Percentiles rank a stretch among this genome's conserved stretches.
Evolutionary conservation across 2,888 invertebrate species (phyloP).

Genomic region (Oscheius sp.): DNA sequence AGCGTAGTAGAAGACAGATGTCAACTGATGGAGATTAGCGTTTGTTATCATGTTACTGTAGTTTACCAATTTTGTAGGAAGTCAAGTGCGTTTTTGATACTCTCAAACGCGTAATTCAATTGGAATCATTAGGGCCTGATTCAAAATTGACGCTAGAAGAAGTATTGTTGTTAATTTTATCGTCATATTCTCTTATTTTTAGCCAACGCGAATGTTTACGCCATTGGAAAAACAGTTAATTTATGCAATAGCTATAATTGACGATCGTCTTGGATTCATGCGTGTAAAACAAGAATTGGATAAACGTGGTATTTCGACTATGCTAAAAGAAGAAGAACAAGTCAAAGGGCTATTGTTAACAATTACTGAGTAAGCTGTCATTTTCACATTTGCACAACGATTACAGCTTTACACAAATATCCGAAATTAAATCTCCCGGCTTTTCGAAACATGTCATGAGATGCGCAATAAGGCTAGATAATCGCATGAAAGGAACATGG

Average conservation of each 20-base stretch:
- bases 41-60: background rate
- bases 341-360: conserved; percentile 64
- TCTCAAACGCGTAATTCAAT: conserved; percentile 15
- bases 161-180: background rate
- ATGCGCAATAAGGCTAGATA: conserved; percentile 57
- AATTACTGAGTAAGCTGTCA: conserved; percentile 49
- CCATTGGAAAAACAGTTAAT: conserved; percentile 42
- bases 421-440: conserved; percentile 21
- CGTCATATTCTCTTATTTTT: background rate
- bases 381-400: too few relatives aligned
- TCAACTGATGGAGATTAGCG: conserved; percentile 41
- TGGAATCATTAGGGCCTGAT: background rate
- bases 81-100: conserved; percentile 14
- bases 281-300: conserved; percentile 57
- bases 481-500: conserved; percentile 47
- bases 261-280: conserved; percentile 65
- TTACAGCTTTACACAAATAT: conserved; percentile 3
- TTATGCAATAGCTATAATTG: conserved; percentile 63
- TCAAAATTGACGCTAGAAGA: background rate
- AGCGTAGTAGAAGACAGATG: conserved; percentile 37
- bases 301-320: conserved; percentile 52
- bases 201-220: background rate
- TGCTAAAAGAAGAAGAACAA: conserved; percentile 46
- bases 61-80: conserved; percentile 12
- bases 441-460: conserved; percentile 38